Conservation (phyloP, 2,888 invertebrate genomes). For the Tinea semifulvella region DNA sequence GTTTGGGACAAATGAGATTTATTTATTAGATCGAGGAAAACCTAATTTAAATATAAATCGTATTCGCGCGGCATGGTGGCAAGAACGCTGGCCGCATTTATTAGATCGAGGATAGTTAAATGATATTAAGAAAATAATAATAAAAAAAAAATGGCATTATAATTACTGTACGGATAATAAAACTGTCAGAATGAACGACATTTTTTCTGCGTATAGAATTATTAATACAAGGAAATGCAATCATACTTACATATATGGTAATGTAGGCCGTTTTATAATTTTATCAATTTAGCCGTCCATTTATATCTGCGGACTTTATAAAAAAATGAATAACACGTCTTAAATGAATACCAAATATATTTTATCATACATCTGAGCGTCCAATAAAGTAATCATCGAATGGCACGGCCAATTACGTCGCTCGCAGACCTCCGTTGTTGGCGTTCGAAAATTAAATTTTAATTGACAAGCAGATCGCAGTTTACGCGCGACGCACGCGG, state of each 20-base stretch:
- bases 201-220: background rate
- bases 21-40: too few species aligned
- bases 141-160: too few species aligned
- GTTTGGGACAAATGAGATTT: too few species aligned
- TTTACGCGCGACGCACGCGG: constrained; percentile 19
- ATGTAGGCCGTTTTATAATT: background rate
- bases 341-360: constrained; percentile 9
- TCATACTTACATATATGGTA: background rate
- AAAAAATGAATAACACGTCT: constrained; percentile 5
- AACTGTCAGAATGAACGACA: constrained; percentile 2
- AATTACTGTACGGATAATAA: too few species aligned
- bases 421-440: constrained; percentile 41
- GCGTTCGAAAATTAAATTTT: constrained; percentile 57
- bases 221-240: constrained; percentile 6
- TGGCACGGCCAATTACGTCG: constrained; percentile 48
- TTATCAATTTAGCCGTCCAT: background rate
- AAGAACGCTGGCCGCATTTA: too few species aligned
- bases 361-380: constrained; percentile 25
- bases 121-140: too few species aligned
- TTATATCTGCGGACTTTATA: constrained; percentile 1
- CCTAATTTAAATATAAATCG: too few species aligned
- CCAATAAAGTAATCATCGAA: constrained; percentile 61
- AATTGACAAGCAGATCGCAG: constrained; percentile 39
- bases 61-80: too few species aligned
- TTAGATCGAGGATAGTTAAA: too few species aligned